A percentile compares a stretch with the other conserved stretches of the same genome.
phyloP scores from a whole-genome alignment of 2,797 vertebrate species.

The Rhabdophis nuchalis region DNA sequence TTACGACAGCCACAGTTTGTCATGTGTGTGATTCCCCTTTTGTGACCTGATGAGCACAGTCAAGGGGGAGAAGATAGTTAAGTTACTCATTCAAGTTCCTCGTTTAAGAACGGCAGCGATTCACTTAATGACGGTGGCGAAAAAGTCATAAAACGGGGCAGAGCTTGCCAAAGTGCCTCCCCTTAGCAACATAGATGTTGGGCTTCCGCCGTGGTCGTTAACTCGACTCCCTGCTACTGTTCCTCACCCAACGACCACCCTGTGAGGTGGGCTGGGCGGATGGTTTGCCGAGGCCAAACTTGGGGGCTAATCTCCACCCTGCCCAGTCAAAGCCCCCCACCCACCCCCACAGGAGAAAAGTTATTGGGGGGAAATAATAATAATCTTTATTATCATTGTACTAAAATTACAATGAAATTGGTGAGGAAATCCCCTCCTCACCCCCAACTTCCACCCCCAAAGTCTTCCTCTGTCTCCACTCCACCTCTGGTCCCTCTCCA shows the following conservation, averaged over 20 bases:
- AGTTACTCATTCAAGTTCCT: neutral
- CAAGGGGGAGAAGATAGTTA: neutral
- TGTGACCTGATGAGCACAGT: neutral
- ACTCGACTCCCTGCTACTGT: neutral
- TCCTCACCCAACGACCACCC: neutral
- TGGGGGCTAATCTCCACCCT: neutral
- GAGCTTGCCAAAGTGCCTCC: too few relatives aligned
- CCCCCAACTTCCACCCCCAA: neutral
- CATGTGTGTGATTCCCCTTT: neutral
- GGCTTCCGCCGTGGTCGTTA: neutral
- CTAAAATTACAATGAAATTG: too few relatives aligned
- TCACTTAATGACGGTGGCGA: fast-evolving
- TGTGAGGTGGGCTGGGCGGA: neutral
- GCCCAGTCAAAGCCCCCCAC: neutral
- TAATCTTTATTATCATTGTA: too few relatives aligned
- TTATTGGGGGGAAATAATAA: fast-evolving
- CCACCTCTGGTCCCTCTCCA: too few relatives aligned
- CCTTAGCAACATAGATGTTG: too few relatives aligned
- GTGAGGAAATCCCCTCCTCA: too few relatives aligned
- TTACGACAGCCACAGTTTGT: neutral
- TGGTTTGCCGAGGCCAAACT: too few relatives aligned
- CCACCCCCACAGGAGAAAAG: neutral
- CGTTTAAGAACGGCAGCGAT: neutral
- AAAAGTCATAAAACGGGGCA: neutral
- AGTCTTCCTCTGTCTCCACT: neutral